Evolutionary conservation across 1,140 invertebrate genomes (phyloP), one percentile per base, ranked within the genome.

Genomic region (Drosophila bifasciata): DNA sequence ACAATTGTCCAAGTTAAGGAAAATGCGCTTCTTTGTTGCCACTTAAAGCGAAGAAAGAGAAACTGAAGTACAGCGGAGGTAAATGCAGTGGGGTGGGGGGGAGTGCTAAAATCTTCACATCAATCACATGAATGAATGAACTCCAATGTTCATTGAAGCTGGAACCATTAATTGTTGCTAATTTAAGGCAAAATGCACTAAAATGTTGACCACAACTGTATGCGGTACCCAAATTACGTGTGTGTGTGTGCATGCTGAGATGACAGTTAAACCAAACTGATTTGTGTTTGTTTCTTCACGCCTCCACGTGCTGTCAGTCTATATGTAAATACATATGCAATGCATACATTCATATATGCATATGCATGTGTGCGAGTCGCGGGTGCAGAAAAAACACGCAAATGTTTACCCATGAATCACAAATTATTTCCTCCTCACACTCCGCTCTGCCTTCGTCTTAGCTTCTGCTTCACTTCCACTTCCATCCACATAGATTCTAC

Each of bases 21-120:
- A 68, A 68, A 68, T 68, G 64, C 64, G 49, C 50, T 52, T 66
- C 64, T 68, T 68, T 68, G 64, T 68, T 48, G 62, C 50, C 41
- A 68, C 64, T 68, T 21, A 19, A 67, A 11, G 16, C 9, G 39
- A 40, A 55, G 23, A n/a, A n/a, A 60, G 19, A 15, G 7, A 32
- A 21, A 17, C 32, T 15, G n/a, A 4, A 15, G 23, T 13, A 61
- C 52, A 48, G 55, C 25, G 11, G 25, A 57, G 32, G 32, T 36
- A 11, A 36, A 36, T 21, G 19, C 19, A 21, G 19, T 21, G 19
- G 19, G 19, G 19, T 21, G 19, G 19, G 19, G 19, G 19, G 19
- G 1, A 21, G 19, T 21, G 19, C 19, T 21, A 21, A 21, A 19
- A 19, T 3, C 19, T 3, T 19, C 2, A 21, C 19, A 21, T 3